These are phyloP conservation scores for Sarcophaga peregrina DNA, from an alignment of 1,140 invertebrate species.

Conservation along the genomic window DNA sequence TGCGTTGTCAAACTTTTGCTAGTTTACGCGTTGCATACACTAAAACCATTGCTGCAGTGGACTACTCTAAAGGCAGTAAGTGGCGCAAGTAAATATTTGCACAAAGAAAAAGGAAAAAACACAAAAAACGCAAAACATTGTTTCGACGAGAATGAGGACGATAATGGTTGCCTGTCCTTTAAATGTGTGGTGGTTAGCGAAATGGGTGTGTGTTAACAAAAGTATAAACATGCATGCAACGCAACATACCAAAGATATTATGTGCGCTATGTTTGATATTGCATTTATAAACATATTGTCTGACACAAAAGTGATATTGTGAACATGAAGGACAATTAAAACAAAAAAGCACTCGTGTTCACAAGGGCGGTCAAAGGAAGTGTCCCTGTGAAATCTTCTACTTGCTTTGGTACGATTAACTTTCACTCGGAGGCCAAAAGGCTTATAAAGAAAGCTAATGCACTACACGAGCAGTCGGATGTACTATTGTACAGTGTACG, in stretches of 20 bases:
- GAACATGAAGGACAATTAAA: too few species aligned
- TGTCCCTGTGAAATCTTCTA: too few species aligned
- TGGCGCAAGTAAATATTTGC: neutral
- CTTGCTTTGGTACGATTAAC: too few species aligned
- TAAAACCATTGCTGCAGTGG: neutral
- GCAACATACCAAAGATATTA: neutral
- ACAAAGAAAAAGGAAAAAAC: neutral
- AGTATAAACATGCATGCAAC: neutral
- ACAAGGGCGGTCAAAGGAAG: too few species aligned
- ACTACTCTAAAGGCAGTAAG: neutral
- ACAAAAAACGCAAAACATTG: neutral
- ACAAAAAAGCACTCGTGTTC: too few species aligned
- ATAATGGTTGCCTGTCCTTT: neutral
- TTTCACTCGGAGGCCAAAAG: too few species aligned
- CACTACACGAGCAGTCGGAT: too few species aligned
- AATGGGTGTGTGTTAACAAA: slow-evolving; percentile 15
- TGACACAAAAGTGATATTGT: too few species aligned
- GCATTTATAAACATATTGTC: neutral
- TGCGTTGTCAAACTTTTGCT: slow-evolving; percentile 28
- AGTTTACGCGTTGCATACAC: neutral
- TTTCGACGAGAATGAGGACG: neutral
- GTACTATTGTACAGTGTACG: neutral
- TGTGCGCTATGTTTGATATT: neutral
- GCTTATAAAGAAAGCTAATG: neutral
- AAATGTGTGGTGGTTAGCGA: neutral